Base-by-base conservation (phyloP, 2,888 invertebrate species). In the Eupithecia exiguata region DNA sequence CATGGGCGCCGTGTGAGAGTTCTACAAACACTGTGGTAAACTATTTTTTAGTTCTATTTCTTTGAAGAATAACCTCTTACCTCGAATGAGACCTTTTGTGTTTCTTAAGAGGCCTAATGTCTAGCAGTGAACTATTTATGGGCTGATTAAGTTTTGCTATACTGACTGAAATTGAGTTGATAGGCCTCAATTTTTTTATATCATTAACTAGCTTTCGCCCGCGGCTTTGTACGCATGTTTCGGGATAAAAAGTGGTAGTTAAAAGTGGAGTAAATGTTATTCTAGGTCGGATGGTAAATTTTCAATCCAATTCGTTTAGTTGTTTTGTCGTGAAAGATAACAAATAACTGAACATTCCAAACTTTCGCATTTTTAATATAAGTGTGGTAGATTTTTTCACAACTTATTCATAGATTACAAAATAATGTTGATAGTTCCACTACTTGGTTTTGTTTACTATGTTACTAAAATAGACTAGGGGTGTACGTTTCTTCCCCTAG, bases 1-100 rank as follows among this genome's bases (percentile, higher is more conserved):
- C 80, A 83, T 83, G 81, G 79, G 74, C 21, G 21, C 58, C 69
- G 70, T n/a, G 49, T 2, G 68, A 43, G 18, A 78, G 77, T 18
- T 35, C 7, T 35, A 40, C 25, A 58, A 70, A 38, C 72, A 72
- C 85, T 82, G 84, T 82, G 69, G 14, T 14, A 62, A 67, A n/a
- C 49, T 5, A 49, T 53, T 53, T n/a, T 21, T 53, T 53, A 10
- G 53, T 49, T 21, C 16, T 18, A 10, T 49, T 21, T 49, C 10
- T 21, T 21, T 49, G n/a, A 21, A 21, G 49, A 21, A 49, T 30
- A 30, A 30, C n/a, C n/a, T n/a, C n/a, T n/a, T 30, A 30, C 30
- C 30, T n/a, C n/a, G n/a, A n/a, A n/a, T n/a, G n/a, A n/a, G n/a
- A n/a, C n/a, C n/a, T n/a, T n/a, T n/a, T n/a, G n/a, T n/a, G n/a